These are phyloP conservation scores for Drosophila anceps DNA, from an alignment of 2,888 invertebrate species.

Conservation along the genomic window DNA sequence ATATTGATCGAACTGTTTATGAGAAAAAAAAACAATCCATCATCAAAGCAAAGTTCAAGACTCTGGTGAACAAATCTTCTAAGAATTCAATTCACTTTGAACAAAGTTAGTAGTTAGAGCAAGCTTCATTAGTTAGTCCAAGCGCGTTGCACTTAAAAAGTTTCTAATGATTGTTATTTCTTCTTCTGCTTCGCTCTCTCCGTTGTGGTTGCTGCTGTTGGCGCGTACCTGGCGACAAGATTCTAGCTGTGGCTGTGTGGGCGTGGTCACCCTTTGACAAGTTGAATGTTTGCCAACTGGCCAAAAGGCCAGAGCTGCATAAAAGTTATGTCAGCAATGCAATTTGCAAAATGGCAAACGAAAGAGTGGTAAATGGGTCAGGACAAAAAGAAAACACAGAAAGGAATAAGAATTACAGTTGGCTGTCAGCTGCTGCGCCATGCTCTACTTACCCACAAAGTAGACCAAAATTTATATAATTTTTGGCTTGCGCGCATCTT, in stretches of 20 bases:
- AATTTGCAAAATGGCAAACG: constrained; percentile 31
- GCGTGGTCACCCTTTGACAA: constrained; percentile 53
- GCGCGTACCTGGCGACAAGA: constrained; percentile 30
- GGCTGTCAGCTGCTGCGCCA: not conserved
- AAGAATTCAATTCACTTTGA: not conserved
- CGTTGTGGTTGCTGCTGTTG: constrained; percentile 1
- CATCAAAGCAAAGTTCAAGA: not conserved
- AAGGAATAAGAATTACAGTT: constrained; percentile 22
- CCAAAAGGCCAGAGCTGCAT: constrained; percentile 48
- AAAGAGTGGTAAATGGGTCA: constrained; percentile 2
- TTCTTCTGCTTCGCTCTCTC: not conserved
- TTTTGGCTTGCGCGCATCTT: no score
- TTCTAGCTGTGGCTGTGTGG: constrained; percentile 12
- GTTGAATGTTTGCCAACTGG: constrained; percentile 64
- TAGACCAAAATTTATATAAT: not conserved
- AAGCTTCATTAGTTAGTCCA: not conserved
- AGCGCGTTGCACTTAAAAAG: not conserved
- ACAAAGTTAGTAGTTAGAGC: not conserved
- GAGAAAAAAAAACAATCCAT: no score
- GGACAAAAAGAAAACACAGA: constrained; percentile 29
- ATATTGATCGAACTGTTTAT: no score
- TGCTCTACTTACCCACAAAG: not conserved
- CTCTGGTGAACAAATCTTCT: not conserved
- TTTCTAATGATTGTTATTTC: constrained; percentile 15
- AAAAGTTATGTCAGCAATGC: constrained; percentile 65